phyloP scores from a whole-genome alignment of 2,888 invertebrate species.

The Deroplatys truncata region DNA sequence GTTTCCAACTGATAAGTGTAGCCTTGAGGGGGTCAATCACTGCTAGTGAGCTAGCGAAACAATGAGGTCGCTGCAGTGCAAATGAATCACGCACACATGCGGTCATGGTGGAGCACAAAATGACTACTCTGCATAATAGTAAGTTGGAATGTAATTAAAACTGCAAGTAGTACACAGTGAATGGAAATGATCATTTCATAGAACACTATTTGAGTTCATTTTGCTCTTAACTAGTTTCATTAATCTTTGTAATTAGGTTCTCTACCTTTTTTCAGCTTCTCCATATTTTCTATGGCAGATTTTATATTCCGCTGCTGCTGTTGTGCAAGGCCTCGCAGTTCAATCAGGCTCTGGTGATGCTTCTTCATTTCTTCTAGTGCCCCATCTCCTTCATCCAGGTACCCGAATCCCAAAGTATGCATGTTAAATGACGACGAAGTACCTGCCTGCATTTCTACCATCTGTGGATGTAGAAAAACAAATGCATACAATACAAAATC shows the following conservation, averaged over 20 bases:
- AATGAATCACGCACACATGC: too few species aligned
- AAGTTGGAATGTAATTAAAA: too few species aligned
- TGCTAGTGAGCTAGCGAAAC: too few species aligned
- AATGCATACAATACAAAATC: neutral
- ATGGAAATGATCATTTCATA: too few species aligned
- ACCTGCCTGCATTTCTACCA: constrained; percentile 56
- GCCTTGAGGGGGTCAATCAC: too few species aligned
- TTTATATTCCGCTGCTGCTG: constrained; percentile 26
- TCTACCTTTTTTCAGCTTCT: constrained; percentile 42
- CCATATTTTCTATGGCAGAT: constrained; percentile 23
- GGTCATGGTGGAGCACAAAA: too few species aligned
- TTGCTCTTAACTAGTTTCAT: too few species aligned
- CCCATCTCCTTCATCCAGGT: constrained; percentile 26
- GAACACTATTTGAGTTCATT: too few species aligned
- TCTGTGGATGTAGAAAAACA: constrained; percentile 45
- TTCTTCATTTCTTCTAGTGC: constrained; percentile 25
- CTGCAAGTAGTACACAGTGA: too few species aligned
- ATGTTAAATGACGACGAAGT: constrained; percentile 43
- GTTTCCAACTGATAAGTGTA: too few species aligned
- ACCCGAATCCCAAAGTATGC: constrained; percentile 28
- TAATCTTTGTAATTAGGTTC: neutral
- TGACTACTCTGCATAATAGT: too few species aligned
- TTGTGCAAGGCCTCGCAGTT: constrained; percentile 21
- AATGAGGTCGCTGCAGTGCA: too few species aligned
- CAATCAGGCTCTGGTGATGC: constrained; percentile 25